Evolutionary conservation across 2,888 invertebrate genomes (phyloP), one percentile per base, ranked within the genome.

Genomic region (Polymixis flavicincta): DNA sequence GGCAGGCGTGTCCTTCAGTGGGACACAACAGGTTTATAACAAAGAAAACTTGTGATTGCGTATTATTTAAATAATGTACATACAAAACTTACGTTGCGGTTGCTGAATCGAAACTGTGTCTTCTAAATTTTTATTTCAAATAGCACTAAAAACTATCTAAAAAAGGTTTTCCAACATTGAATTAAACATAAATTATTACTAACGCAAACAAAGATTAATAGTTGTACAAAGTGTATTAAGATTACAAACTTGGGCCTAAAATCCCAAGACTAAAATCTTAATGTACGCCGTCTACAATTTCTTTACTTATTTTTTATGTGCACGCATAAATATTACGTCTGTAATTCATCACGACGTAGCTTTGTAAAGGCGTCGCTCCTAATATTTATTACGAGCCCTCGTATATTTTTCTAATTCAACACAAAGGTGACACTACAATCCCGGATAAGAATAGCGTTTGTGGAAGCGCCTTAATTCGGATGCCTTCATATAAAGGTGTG

Each of bases 401-500:
- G 65, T 77, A 82, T 80, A 84, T 87, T 87, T 88, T 83, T 86
- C 83, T 84, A 87, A 87, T 87, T 82, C 76, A 83, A 85, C 78
- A 77, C 75, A 84, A 86, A 75, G 82, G 78, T 75, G 82, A 76
- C 86, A 87, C 78, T 83, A 83, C 86, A 80, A 84, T 86, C 71
- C 77, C 74, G 75, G 76, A 76, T 83, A 87, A 81, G 77, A 83
- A 78, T 80, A 82, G 82, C 84, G 71, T 75, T 78, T 77, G 74
- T 81, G 80, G 77, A 80, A 78, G 80, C 80, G 80, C 85, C 82
- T 81, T 89, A 89, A 89, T 90, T 88, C 90, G 81, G 86, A 85
- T 79, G 82, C 76, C 85, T 89, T 88, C 87, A 85, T 89, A 90
- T 89, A 91, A 92, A 91, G 90, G 89, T 90, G 88, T 92, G 92